Evolutionary conservation across 2,113 vertebrate species (phyloP).

Genomic region (Pongo pygmaeus): DNA sequence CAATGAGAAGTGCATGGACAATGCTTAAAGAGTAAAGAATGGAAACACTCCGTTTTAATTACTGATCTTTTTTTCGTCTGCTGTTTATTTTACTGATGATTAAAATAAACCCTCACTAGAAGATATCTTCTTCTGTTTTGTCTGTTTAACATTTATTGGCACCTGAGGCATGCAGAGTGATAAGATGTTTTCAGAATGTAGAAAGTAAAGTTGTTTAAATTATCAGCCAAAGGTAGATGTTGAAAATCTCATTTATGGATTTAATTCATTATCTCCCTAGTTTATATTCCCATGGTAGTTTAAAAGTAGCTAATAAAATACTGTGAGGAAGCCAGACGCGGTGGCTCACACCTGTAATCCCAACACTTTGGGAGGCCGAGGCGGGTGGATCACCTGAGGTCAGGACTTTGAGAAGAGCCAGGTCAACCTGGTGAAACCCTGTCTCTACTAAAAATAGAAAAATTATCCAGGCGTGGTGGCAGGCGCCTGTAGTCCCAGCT

Average conservation of each 20-base stretch:
- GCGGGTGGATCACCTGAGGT: too few relatives aligned
- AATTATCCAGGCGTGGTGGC: too few relatives aligned
- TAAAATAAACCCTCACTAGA: background rate
- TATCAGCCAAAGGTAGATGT: background rate
- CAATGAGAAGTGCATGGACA: constrained; percentile 32
- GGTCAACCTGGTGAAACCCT: too few relatives aligned
- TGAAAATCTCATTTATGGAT: background rate
- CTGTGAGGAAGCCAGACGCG: background rate
- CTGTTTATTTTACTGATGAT: constrained; percentile 13
- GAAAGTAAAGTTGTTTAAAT: constrained; percentile 39
- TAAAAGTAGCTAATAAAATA: constrained; percentile 16
- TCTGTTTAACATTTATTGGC: background rate
- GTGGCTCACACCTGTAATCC: too few relatives aligned
- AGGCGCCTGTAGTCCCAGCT: too few relatives aligned
- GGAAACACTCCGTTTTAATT: background rate
- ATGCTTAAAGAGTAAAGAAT: constrained; percentile 13
- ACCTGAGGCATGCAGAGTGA: background rate
- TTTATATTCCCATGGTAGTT: constrained; percentile 28
- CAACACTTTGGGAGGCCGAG: too few relatives aligned
- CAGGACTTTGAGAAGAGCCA: too few relatives aligned
- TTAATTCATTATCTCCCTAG: constrained; percentile 25
- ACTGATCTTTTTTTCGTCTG: constrained; percentile 7
- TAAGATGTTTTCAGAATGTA: constrained; percentile 35
- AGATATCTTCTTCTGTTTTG: background rate
- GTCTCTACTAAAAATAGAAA: too few relatives aligned